Percentiles rank a stretch among this genome's conserved stretches.
These are phyloP conservation scores for Malurus melanocephalus DNA, from an alignment of 2,113 vertebrate genomes.

Conservation along the genomic window DNA sequence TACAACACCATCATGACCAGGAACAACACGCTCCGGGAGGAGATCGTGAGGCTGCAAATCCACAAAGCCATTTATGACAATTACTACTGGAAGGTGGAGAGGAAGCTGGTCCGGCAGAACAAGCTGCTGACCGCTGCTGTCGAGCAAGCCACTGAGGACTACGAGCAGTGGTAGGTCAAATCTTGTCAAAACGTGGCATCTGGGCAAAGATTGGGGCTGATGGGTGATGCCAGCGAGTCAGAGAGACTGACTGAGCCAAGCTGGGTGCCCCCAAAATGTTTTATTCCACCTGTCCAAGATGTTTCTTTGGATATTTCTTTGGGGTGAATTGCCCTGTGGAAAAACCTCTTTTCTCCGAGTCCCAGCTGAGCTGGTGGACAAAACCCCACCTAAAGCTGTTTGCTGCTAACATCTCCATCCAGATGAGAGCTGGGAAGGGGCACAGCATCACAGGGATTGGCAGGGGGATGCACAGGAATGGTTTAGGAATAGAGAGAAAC, in stretches of 20 bases:
- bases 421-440: not conserved
- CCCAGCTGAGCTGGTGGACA: not conserved
- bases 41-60: not conserved
- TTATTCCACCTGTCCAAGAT: not conserved
- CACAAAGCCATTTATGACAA: constrained; percentile 13
- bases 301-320: not conserved
- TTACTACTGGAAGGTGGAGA: constrained; percentile 23
- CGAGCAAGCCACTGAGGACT: constrained; percentile 28
- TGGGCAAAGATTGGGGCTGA: not conserved
- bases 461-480: not conserved
- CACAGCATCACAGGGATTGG: not conserved
- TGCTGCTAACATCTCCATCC: not conserved
- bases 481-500: not conserved
- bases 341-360: not conserved
- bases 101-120: constrained; percentile 32
- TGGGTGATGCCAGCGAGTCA: accelerated
- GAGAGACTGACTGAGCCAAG: not conserved
- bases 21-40: not conserved
- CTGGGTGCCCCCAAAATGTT: not conserved
- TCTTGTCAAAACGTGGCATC: too few relatives aligned
- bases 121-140: constrained; percentile 33
- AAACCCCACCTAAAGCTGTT: not conserved
- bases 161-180: constrained; percentile 28
- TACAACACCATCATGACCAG: not conserved
- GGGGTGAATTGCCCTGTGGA: not conserved